A percentile compares a stretch with the other conserved stretches of the same genome.
phyloP scores from a whole-genome alignment of 37 sponge, comb jelly and placozoan genomes.

The Dysidea cf. avara region DNA sequence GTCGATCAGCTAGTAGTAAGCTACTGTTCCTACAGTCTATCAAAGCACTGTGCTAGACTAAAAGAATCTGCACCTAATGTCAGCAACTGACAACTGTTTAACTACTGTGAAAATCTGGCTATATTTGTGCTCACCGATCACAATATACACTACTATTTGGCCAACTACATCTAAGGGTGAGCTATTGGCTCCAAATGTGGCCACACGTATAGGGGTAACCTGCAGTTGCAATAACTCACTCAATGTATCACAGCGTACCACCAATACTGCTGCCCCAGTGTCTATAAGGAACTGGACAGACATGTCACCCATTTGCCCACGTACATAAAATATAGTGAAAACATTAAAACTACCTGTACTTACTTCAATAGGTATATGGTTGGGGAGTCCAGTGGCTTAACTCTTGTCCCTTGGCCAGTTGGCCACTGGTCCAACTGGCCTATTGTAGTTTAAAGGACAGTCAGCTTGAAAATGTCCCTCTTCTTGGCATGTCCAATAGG shows the following conservation, averaged over 20 bases:
- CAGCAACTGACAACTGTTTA: background rate
- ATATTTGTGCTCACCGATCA: background rate
- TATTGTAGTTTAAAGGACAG: constrained; percentile 24
- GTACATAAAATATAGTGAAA: background rate
- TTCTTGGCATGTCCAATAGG: constrained; percentile 5
- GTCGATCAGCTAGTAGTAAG: background rate
- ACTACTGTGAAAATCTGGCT: constrained; percentile 1
- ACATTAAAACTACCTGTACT: too few species aligned
- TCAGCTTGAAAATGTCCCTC: constrained; percentile 11
- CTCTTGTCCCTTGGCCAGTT: background rate
- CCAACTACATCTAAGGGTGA: constrained; percentile 18
- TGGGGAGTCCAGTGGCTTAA: background rate
- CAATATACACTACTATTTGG: background rate
- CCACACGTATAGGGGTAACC: too few species aligned
- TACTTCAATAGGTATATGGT: too few species aligned
- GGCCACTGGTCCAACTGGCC: constrained; percentile 6
- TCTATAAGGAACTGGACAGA: background rate
- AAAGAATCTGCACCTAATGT: background rate
- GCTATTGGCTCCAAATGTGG: constrained; percentile 3
- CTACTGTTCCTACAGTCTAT: constrained; percentile 4
- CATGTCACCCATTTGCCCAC: background rate
- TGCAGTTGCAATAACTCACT: too few species aligned
- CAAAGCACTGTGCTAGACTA: background rate
- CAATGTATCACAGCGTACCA: too few species aligned
- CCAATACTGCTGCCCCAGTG: constrained; percentile 20